phyloP scores from a whole-genome alignment of 1,140 invertebrate genomes.

The Plutomurus gul region DNA sequence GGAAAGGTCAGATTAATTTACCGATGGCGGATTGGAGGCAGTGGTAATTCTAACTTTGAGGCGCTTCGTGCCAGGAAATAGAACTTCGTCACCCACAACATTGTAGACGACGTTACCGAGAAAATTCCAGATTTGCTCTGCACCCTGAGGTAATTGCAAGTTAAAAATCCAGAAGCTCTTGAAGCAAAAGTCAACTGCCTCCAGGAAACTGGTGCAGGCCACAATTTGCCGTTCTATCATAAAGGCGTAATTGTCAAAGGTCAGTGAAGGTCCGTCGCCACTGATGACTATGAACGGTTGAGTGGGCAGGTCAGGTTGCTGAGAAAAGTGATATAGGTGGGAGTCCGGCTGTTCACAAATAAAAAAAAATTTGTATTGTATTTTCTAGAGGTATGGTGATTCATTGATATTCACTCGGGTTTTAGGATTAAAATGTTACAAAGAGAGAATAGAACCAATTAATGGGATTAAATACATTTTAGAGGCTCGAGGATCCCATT shows the following conservation, averaged over 20 bases:
- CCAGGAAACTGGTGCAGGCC: background rate
- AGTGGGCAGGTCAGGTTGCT: background rate
- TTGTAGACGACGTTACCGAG: background rate
- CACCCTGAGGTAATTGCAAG: background rate
- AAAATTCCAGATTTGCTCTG: slow-evolving; percentile 10
- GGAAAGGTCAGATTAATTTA: background rate
- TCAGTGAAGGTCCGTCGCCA: background rate
- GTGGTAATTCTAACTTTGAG: background rate
- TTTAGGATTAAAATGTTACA: no score
- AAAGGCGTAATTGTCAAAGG: slow-evolving; percentile 6
- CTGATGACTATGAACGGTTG: slow-evolving; percentile 13
- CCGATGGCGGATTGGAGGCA: background rate
- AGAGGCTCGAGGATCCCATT: no score
- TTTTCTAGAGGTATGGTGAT: no score
- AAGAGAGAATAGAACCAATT: no score
- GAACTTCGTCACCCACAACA: background rate
- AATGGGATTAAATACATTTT: no score
- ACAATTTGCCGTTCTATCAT: slow-evolving; percentile 6
- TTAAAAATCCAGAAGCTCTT: slow-evolving; percentile 11
- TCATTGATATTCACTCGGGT: no score
- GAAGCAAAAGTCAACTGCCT: slow-evolving; percentile 9
- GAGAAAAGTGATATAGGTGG: background rate
- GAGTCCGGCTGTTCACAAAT: background rate
- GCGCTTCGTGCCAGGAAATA: background rate
- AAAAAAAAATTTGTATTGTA: no score